These are phyloP conservation scores for Acronicta leporina DNA, from an alignment of 2,888 invertebrate species.

Conservation along the genomic window DNA sequence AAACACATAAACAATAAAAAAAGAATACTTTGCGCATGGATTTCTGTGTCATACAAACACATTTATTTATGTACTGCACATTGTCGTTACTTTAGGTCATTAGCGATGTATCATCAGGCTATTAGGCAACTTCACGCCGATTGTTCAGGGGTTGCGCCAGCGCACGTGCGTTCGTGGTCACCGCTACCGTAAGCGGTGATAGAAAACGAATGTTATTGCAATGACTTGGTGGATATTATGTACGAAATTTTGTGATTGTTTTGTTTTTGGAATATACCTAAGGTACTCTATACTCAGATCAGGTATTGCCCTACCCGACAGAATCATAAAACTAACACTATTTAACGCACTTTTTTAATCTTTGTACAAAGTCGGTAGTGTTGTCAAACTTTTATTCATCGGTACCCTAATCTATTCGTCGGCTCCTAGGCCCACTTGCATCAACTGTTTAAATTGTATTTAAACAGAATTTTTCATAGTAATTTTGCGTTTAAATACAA, in stretches of 20 bases:
- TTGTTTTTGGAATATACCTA: neutral
- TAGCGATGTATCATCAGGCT: conserved; percentile 47
- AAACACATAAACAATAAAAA: no score
- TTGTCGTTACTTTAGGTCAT: conserved; percentile 36
- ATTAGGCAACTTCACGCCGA: conserved; percentile 42
- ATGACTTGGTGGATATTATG: conserved; percentile 4
- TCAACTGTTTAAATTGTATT: no score
- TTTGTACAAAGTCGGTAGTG: no score
- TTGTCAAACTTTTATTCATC: no score
- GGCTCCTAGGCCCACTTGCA: no score
- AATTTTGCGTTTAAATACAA: no score
- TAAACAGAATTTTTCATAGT: no score
- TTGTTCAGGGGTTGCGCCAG: conserved; percentile 53
- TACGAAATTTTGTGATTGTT: conserved; percentile 1
- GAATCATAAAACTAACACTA: no score
- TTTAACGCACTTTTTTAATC: no score
- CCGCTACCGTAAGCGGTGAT: conserved; percentile 45
- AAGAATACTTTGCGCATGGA: neutral
- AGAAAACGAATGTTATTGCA: conserved; percentile 32
- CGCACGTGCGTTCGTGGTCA: conserved; percentile 61
- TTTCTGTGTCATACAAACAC: conserved; percentile 3
- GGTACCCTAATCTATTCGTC: no score
- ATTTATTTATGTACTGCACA: conserved; percentile 7
- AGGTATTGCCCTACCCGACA: no score
- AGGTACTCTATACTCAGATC: no score